Evolutionary conservation across 2,113 vertebrate genomes (phyloP).

Genomic region (Sebastes fasciatus): DNA sequence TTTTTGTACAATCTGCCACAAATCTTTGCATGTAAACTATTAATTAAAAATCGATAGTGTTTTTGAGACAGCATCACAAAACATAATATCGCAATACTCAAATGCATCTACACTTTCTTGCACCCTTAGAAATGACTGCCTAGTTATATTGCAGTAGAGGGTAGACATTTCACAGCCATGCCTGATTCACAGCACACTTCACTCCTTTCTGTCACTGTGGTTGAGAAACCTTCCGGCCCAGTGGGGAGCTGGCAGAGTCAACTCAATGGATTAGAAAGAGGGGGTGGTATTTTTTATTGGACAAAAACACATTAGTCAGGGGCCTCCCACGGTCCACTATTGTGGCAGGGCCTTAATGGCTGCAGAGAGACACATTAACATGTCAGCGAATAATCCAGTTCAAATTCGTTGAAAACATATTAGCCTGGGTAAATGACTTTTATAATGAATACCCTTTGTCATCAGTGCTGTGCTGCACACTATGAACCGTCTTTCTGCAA

Average conservation of each 20-base stretch:
- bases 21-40: neutral
- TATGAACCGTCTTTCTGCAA: slow-evolving; percentile 8
- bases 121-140: neutral
- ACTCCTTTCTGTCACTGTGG: neutral
- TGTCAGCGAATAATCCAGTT: slow-evolving; percentile 42
- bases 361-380: slow-evolving; percentile 47
- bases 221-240: slow-evolving; percentile 30
- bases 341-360: slow-evolving; percentile 32
- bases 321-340: slow-evolving; percentile 29
- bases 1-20: neutral
- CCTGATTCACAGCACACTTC: slow-evolving; percentile 17
- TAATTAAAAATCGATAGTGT: neutral
- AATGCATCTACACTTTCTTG: neutral
- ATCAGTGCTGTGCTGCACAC: neutral
- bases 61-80: neutral
- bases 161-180: slow-evolving; percentile 16
- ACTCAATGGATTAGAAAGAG: slow-evolving; percentile 31
- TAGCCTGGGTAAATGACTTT: slow-evolving; percentile 35
- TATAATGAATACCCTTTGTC: slow-evolving; percentile 26
- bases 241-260: slow-evolving; percentile 31
- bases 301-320: slow-evolving; percentile 48
- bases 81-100: neutral
- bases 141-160: slow-evolving; percentile 1
- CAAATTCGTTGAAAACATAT: slow-evolving; percentile 29
- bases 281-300: slow-evolving; percentile 32